These are phyloP conservation scores for Calonectris borealis DNA, from an alignment of 2,113 vertebrate genomes.

Conservation along the genomic window DNA sequence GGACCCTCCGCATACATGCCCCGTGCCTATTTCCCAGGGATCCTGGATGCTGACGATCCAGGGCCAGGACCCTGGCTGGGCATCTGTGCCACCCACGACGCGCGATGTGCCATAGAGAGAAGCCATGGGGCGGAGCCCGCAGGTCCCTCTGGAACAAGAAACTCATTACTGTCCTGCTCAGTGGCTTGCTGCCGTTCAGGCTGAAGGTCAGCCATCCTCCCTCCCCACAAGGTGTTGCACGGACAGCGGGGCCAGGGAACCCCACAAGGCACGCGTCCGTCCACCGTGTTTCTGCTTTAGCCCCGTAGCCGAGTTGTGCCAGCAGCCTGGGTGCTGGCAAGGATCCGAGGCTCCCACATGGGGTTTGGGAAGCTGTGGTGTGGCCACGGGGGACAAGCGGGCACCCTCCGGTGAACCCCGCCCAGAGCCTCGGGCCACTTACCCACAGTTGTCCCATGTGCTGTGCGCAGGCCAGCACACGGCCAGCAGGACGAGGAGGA, in stretches of 20 bases:
- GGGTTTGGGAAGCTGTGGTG: too few relatives aligned
- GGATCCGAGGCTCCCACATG: too few relatives aligned
- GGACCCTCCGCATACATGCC: not conserved
- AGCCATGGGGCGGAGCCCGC: not conserved
- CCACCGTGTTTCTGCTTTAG: too few relatives aligned
- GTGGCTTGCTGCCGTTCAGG: not conserved
- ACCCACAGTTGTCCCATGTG: not conserved
- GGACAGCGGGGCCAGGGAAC: too few relatives aligned
- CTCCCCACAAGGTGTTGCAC: too few relatives aligned
- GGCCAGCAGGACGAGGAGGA: not conserved
- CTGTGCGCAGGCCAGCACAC: not conserved
- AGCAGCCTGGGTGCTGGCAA: too few relatives aligned
- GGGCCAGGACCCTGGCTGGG: conserved; percentile 5
- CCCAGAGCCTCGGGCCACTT: not conserved
- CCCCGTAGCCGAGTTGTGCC: too few relatives aligned
- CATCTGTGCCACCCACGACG: not conserved
- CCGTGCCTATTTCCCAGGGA: accelerated
- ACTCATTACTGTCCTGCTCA: not conserved
- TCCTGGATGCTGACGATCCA: conserved; percentile 13
- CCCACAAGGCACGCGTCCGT: too few relatives aligned
- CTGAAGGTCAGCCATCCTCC: too few relatives aligned
- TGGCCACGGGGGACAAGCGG: too few relatives aligned
- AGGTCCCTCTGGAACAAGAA: not conserved
- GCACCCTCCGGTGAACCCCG: too few relatives aligned
- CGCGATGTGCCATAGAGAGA: accelerated